Base-by-base conservation (phyloP, 2,797 vertebrate species). In the Epinephelus coioides region DNA sequence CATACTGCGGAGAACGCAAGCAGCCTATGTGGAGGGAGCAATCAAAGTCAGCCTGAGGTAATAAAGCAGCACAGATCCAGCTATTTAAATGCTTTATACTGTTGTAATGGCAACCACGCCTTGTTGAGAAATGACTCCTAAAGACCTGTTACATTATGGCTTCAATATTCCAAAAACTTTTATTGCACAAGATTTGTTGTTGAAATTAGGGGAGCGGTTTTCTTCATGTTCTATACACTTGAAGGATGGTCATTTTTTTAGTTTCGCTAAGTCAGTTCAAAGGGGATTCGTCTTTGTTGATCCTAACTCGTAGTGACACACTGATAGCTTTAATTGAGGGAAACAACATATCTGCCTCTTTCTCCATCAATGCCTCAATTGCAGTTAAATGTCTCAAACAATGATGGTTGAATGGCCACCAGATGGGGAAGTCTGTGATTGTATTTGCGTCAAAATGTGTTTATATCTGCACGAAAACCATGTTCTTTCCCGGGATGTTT, bases 1-100 rank as follows among this genome's bases (percentile, higher is more conserved):
- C 71, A 72, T 63, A 77, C 30, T 71, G 79, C 50, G 4, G 25
- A 59, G 55, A 34, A 47, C 4, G 46, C 56, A 15, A 69, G 64
- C 69, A 51, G 70, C 55, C 49, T 38, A 64, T 25, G 65, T 76
- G 59, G 62, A 78, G 53, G 17, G 73, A 67, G 66, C 68, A 46
- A 75, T 71, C 61, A 76, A 69, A 83, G 78, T 66, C 60, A 73
- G 71, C 54, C 70, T 63, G 65, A 70, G 78, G 79, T 72, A 61
- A 78, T 85, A 77, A 87, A 83, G 65, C 55, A 81, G 81, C 83
- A 63, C 66, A 69, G 23, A 76, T 69, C 61, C 67, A 81, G 71
- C 72, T 67, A 67, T 86, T 87, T 71, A 62, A 76, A 74, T 18
- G 43, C 68, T 69, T 62, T 40, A 73, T 59, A 60, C 69, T 69